These are phyloP conservation scores for Cataglyphis livida DNA, from an alignment of 2,888 invertebrate species.

Conservation along the genomic window DNA sequence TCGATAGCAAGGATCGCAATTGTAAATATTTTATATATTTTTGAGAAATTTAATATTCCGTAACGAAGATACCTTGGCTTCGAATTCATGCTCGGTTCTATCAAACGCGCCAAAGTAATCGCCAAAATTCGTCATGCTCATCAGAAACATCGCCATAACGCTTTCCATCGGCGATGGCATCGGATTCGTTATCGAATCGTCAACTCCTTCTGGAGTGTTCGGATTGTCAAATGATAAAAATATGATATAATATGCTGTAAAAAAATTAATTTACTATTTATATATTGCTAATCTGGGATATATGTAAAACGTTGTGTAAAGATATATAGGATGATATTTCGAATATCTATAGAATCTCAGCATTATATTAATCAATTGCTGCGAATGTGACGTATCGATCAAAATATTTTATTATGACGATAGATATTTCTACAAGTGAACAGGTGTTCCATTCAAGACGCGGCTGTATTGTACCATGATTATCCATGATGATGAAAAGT, in stretches of 20 bases:
- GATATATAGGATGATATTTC: not conserved
- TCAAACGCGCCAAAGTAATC: conserved; percentile 97
- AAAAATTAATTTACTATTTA: conserved; percentile 18
- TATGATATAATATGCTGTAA: conserved; percentile 95
- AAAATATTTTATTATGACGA: not conserved
- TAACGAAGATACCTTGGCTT: conserved; percentile 91
- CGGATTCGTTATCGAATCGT: conserved; percentile 93
- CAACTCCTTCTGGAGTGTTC: conserved; percentile 92
- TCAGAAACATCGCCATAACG: conserved; percentile 98
- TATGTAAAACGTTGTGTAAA: not conserved
- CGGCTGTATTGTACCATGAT: not conserved
- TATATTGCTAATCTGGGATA: not conserved
- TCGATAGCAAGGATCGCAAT: not conserved
- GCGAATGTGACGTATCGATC: not conserved
- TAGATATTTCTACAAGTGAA: not conserved
- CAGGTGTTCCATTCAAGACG: conserved; percentile 27
- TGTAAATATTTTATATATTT: not conserved
- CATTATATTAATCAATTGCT: not conserved
- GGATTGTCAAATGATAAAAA: conserved; percentile 95
- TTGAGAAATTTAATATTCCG: not conserved
- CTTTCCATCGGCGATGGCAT: conserved; percentile 97
- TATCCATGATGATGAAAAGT: conserved; percentile 11
- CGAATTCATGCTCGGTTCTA: conserved; percentile 94
- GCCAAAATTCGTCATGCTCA: conserved; percentile 98
- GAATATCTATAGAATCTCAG: not conserved